phyloP scores from a whole-genome alignment of 1,140 invertebrate genomes.

The Chironomus tepperi region DNA sequence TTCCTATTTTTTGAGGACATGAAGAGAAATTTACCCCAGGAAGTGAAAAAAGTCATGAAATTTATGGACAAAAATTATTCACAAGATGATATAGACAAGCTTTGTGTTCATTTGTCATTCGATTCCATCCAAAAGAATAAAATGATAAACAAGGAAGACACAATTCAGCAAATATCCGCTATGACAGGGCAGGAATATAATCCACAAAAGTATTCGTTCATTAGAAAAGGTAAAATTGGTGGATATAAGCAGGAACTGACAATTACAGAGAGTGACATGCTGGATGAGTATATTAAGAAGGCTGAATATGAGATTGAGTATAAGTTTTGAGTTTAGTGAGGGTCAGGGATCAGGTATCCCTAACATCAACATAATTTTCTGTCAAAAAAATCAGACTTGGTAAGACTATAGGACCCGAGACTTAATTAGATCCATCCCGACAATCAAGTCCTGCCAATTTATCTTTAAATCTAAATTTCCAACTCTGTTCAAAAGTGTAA shows the following conservation, averaged over 20 bases:
- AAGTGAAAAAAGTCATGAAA: conserved; percentile 53
- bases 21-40: conserved; percentile 53
- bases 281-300: conserved; percentile 48
- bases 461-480: too few relatives aligned
- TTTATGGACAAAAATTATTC: conserved; percentile 59
- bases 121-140: conserved; percentile 53
- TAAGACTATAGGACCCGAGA: too few relatives aligned
- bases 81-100: conserved; percentile 50
- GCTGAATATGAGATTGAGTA: too few relatives aligned
- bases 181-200: conserved; percentile 32
- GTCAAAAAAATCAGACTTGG: too few relatives aligned
- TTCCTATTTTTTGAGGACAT: conserved; percentile 75
- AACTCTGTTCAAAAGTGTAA: too few relatives aligned
- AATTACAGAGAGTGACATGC: conserved; percentile 49
- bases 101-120: conserved; percentile 63
- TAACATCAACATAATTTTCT: too few relatives aligned
- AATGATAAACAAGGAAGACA: neutral
- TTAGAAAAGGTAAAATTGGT: conserved; percentile 66
- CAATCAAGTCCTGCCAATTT: too few relatives aligned
- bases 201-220: conserved; percentile 42
- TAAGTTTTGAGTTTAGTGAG: too few relatives aligned
- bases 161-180: neutral
- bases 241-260: conserved; percentile 72
- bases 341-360: too few relatives aligned
- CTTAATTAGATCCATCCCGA: too few relatives aligned